Evolutionary conservation across 1,140 invertebrate species (phyloP).

Genomic region (Drosophila santomea): DNA sequence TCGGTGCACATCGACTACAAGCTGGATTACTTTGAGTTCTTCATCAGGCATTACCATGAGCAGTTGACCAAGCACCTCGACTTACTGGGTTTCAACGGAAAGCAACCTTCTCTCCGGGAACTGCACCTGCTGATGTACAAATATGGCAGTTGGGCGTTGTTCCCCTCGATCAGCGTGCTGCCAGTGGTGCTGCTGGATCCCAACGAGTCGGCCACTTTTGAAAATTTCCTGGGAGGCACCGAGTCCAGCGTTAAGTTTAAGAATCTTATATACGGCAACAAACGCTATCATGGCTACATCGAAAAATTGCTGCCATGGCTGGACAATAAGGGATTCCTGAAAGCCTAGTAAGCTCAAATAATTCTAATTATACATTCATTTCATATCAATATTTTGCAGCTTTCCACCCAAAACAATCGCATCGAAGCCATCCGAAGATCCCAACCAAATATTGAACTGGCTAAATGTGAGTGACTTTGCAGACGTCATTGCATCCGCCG

Average conservation of each 20-base stretch:
- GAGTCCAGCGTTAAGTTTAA: constrained; percentile 48
- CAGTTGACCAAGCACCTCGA: constrained; percentile 60
- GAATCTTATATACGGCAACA: constrained; percentile 54
- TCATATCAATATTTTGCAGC: too few relatives aligned
- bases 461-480: constrained; percentile 36
- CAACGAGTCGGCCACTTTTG: constrained; percentile 52
- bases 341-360: constrained; percentile 44
- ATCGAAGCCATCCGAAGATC: neutral
- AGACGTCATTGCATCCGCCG: constrained; percentile 28
- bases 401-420: neutral
- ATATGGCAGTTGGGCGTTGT: constrained; percentile 46
- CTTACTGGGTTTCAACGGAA: constrained; percentile 55
- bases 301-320: constrained; percentile 70
- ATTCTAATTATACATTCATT: too few relatives aligned
- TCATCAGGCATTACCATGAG: constrained; percentile 70
- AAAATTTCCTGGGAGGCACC: constrained; percentile 57
- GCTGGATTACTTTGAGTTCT: constrained; percentile 66
- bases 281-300: constrained; percentile 49
- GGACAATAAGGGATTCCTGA: constrained; percentile 70
- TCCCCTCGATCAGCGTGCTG: constrained; percentile 46
- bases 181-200: constrained; percentile 70
- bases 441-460: constrained; percentile 26
- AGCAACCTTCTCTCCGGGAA: constrained; percentile 49
- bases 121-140: constrained; percentile 64
- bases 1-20: constrained; percentile 69